Evolutionary conservation across 1,140 invertebrate genomes (phyloP).

Genomic region (Hyles euphorbiae): DNA sequence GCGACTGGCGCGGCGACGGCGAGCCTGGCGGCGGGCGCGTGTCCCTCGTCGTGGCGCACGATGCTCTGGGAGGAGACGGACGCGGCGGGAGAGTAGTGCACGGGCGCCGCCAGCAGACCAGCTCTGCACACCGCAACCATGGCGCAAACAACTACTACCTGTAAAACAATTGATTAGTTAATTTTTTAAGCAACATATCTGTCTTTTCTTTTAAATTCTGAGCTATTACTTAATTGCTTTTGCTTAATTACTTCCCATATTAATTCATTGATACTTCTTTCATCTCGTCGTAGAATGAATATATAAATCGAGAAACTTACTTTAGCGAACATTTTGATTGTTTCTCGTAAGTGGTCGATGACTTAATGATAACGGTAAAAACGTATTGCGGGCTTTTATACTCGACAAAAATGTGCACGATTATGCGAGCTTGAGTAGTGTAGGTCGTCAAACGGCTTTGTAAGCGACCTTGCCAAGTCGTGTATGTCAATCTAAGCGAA

Average conservation of each 20-base stretch:
- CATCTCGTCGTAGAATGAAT: background rate
- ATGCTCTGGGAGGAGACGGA: constrained; percentile 48
- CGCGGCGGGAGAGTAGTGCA: constrained; percentile 34
- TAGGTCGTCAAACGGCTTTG: constrained; percentile 16
- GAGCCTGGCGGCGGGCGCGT: constrained; percentile 77
- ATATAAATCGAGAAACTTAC: constrained; percentile 14
- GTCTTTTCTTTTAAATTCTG: too few species aligned
- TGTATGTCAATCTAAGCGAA: constrained; percentile 9
- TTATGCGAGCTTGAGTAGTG: constrained; percentile 9
- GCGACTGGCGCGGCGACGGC: constrained; percentile 65
- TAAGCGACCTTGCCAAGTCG: constrained; percentile 21
- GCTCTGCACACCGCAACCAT: constrained; percentile 42
- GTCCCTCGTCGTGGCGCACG: constrained; percentile 40
- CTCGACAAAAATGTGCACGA: constrained; percentile 4
- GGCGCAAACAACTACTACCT: constrained; percentile 45
- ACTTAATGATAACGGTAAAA: constrained; percentile 9
- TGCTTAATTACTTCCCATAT: too few species aligned
- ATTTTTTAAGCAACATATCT: background rate
- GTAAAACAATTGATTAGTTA: constrained; percentile 8
- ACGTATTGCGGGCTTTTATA: constrained; percentile 10
- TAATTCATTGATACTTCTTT: background rate
- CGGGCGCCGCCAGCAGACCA: constrained; percentile 37
- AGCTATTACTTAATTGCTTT: too few species aligned
- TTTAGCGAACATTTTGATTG: constrained; percentile 33
- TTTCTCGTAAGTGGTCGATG: constrained; percentile 12